Conservation (phyloP, 2,113 vertebrate genomes). For the Rhinichthys klamathensis region DNA sequence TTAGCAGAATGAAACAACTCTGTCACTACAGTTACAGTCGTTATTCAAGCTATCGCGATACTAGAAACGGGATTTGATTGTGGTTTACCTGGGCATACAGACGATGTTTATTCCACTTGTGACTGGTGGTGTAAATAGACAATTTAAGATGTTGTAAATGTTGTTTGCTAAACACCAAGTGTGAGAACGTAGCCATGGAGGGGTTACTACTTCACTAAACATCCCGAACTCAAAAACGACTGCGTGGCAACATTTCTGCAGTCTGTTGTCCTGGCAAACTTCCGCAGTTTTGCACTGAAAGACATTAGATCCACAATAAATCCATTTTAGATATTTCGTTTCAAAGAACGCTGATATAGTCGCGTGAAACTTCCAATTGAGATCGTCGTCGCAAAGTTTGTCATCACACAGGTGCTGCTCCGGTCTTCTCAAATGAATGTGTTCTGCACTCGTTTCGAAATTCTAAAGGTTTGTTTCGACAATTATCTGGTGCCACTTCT, state of each 20-base stretch:
- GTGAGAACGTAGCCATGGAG: neutral
- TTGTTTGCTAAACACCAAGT: neutral
- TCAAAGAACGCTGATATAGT: neutral
- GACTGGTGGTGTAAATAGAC: neutral
- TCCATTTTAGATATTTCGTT: neutral
- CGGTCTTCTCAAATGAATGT: neutral
- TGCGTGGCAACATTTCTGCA: constrained; percentile 2
- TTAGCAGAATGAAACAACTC: neutral
- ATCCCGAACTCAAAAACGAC: neutral
- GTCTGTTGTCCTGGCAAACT: neutral
- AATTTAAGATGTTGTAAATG: neutral
- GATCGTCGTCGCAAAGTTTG: neutral
- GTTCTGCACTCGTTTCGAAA: neutral
- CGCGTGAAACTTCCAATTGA: neutral
- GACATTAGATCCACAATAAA: neutral
- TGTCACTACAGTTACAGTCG: neutral
- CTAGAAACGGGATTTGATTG: neutral
- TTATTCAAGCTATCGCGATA: neutral
- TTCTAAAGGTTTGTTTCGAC: neutral
- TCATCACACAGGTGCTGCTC: neutral
- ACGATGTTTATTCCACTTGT: neutral
- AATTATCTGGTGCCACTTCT: neutral
- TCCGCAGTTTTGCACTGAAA: neutral
- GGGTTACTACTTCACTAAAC: neutral
- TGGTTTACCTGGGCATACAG: neutral